phyloP scores from a whole-genome alignment of 1,140 invertebrate genomes.

The Pomacea maculata region DNA sequence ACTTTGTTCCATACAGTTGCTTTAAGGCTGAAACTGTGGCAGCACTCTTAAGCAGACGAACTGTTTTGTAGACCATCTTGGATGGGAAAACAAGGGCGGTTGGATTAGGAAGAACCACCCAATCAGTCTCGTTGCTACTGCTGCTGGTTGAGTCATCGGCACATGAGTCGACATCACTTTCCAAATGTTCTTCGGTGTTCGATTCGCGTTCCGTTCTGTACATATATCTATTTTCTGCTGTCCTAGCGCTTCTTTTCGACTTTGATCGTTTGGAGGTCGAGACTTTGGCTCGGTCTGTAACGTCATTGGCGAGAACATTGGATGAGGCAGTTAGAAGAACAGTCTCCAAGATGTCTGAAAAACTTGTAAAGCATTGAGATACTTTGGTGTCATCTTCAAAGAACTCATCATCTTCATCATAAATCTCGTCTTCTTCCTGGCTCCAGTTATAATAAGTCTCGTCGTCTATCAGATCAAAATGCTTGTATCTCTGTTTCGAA shows the following conservation, averaged over 20 bases:
- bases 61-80: neutral
- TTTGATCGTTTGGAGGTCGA: too few species aligned
- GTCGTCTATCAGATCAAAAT: neutral
- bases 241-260: too few species aligned
- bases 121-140: neutral
- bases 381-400: neutral
- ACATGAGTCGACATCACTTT: conserved; percentile 3
- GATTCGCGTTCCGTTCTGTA: too few species aligned
- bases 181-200: neutral
- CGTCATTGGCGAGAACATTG: too few species aligned
- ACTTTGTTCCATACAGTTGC: neutral
- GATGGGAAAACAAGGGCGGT: too few species aligned
- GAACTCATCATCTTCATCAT: too few species aligned
- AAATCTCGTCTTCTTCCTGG: neutral
- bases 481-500: neutral
- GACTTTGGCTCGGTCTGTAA: too few species aligned
- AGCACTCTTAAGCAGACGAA: neutral
- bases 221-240: too few species aligned
- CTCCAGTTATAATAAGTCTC: neutral
- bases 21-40: neutral
- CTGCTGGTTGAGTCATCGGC: neutral
- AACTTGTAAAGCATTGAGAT: too few species aligned
- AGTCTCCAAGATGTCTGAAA: too few species aligned
- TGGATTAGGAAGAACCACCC: neutral
- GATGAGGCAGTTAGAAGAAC: too few species aligned